Base-by-base conservation (phyloP, 2,797 vertebrate genomes). In the Trematomus bernacchii region DNA sequence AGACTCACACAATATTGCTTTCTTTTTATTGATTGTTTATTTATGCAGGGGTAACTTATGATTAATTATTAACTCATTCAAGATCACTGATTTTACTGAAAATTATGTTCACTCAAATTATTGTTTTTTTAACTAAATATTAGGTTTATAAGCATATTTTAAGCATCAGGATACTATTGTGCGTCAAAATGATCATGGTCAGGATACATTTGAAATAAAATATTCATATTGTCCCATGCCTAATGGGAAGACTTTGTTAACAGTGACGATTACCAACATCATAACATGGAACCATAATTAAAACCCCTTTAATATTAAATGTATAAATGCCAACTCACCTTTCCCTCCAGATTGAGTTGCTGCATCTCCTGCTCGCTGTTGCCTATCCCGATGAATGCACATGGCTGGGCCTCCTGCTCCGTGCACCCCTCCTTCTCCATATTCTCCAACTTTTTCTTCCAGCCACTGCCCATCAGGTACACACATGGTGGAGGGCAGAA, bases 291-390 rank as follows among this genome's bases (percentile, higher is more conserved):
- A 16, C 46, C 12, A 23, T 5, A 19, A 42, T 23, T 61, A 30
- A 64, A 46, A 30, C n/a, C 21, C 11, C 12, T 15, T 16, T 14
- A 23, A 14, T 33, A 47, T 8, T 27, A 14, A 63, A 27, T 30
- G 44, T 15, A 30, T 16, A 50, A 67, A 47, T 15, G 23, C 9
- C 51, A n/a, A 64, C 79, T 55, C 78, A 99, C 98, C 97, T 99
- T 99, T 90, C 98, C 98, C 93, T 99, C 98, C 90, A 99, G 93
- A 91, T 99, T 99, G 79, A 99, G 95, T 66, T 99, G 98, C 80
- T 99, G 98, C 98, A 99, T 99, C 94, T 99, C 98, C 93, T 99
- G 97, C 85, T 99, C 98, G n/a, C 98, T 99, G 94, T 98, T 99
- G 88, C 98, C 98, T 81, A 99, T 99, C 58, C 98, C 98, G 68